Percentiles rank a stretch among this genome's conserved stretches.
phyloP scores from a whole-genome alignment of 2,113 vertebrate species.

The Mohoua ochrocephala region DNA sequence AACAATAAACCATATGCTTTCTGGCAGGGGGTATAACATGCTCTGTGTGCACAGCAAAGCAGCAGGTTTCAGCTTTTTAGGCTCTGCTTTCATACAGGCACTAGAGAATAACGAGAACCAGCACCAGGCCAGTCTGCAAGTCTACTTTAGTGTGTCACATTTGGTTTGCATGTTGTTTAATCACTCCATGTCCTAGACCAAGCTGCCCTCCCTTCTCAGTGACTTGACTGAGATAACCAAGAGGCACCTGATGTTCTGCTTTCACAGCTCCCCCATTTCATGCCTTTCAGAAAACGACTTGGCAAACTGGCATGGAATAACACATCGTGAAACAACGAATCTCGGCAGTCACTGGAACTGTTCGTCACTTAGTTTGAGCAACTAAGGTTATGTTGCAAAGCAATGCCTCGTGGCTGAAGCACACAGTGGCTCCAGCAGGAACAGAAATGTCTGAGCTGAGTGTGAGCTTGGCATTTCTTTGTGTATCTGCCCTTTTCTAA shows the following conservation, averaged over 20 bases:
- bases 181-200: background rate
- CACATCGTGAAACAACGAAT: background rate
- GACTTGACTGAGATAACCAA: background rate
- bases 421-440: background rate
- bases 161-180: background rate
- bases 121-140: background rate
- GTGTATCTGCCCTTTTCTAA: background rate
- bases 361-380: background rate
- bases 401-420: background rate
- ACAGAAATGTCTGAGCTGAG: background rate
- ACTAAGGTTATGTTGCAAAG: background rate
- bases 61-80: background rate
- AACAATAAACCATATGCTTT: background rate
- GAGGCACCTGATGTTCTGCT: background rate
- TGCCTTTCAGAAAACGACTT: background rate
- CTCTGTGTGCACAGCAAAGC: background rate
- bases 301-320: background rate
- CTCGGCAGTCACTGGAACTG: background rate
- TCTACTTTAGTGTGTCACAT: background rate
- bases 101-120: background rate
- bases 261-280: background rate
- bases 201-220: background rate
- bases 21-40: background rate
- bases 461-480: background rate
- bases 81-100: background rate